phyloP scores from a whole-genome alignment of 1,140 invertebrate genomes.

The Thalassaphorura encarpata region DNA sequence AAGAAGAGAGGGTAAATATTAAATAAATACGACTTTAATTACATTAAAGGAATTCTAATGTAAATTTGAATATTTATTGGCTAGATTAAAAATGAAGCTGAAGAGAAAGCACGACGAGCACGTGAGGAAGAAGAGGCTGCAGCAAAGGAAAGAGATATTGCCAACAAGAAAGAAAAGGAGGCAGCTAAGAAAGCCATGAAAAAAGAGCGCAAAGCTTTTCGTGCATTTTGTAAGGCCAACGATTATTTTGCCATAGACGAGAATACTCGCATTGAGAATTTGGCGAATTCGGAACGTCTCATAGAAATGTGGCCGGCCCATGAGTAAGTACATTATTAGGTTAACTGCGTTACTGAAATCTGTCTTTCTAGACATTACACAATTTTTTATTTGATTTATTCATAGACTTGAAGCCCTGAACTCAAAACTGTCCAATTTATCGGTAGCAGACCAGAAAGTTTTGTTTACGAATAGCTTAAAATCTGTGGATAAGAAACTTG shows the following conservation, averaged over 20 bases:
- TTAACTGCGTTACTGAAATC: too few species aligned
- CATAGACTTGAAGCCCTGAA: constrained; percentile 64
- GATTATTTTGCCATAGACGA: constrained; percentile 68
- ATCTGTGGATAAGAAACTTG: constrained; percentile 22
- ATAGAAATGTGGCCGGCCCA: constrained; percentile 60
- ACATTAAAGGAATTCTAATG: background rate
- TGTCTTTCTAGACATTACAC: too few species aligned
- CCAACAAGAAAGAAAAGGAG: constrained; percentile 76
- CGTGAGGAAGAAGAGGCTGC: constrained; percentile 73
- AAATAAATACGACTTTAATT: background rate
- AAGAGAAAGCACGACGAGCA: constrained; percentile 53
- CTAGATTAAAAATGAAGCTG: constrained; percentile 46
- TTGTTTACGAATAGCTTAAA: constrained; percentile 50
- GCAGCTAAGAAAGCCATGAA: constrained; percentile 68
- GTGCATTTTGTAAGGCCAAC: constrained; percentile 74
- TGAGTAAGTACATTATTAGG: constrained; percentile 32
- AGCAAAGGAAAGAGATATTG: constrained; percentile 65
- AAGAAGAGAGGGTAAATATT: constrained; percentile 56
- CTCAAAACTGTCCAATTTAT: constrained; percentile 49
- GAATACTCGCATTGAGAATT: constrained; percentile 60
- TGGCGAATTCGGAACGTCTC: constrained; percentile 81
- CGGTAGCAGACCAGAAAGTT: constrained; percentile 45
- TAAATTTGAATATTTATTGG: constrained; percentile 34
- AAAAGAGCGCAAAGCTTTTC: constrained; percentile 72
- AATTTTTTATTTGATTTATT: too few species aligned